These are phyloP conservation scores for Baccha elongata DNA, from an alignment of 2,888 invertebrate species.

Conservation along the genomic window DNA sequence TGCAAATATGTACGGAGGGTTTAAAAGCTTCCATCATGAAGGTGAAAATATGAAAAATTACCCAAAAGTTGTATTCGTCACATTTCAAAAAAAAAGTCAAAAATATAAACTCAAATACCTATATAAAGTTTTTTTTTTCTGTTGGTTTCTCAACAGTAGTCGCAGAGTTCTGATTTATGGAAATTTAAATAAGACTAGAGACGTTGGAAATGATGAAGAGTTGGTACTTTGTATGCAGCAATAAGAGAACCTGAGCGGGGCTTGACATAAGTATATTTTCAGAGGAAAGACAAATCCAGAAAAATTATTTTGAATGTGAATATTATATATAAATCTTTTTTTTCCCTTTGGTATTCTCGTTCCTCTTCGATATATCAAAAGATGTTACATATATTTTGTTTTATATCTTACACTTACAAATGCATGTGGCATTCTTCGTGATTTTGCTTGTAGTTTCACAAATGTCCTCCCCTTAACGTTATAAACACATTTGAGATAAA, in stretches of 20 bases:
- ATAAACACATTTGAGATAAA: conserved; percentile 50
- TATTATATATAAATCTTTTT: conserved; percentile 27
- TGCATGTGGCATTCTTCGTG: conserved; percentile 49
- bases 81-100: conserved; percentile 58
- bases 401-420: conserved; percentile 56
- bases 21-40: conserved; percentile 44
- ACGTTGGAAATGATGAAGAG: conserved; percentile 69
- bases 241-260: conserved; percentile 55
- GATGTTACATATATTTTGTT: too few relatives aligned
- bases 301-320: conserved; percentile 74
- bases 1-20: not conserved
- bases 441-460: conserved; percentile 35
- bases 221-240: conserved; percentile 72
- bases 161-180: conserved; percentile 74
- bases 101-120: conserved; percentile 23
- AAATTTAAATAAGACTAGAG: conserved; percentile 76
- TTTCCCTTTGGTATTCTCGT: not conserved
- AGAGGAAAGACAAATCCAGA: conserved; percentile 73
- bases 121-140: conserved; percentile 21
- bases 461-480: conserved; percentile 33
- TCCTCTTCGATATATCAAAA: conserved; percentile 52
- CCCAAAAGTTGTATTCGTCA: conserved; percentile 68
- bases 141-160: conserved; percentile 63
- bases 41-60: conserved; percentile 72
- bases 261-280: conserved; percentile 55